phyloP scores from a whole-genome alignment of 1,140 invertebrate species.

The Drosophila jambulina region DNA sequence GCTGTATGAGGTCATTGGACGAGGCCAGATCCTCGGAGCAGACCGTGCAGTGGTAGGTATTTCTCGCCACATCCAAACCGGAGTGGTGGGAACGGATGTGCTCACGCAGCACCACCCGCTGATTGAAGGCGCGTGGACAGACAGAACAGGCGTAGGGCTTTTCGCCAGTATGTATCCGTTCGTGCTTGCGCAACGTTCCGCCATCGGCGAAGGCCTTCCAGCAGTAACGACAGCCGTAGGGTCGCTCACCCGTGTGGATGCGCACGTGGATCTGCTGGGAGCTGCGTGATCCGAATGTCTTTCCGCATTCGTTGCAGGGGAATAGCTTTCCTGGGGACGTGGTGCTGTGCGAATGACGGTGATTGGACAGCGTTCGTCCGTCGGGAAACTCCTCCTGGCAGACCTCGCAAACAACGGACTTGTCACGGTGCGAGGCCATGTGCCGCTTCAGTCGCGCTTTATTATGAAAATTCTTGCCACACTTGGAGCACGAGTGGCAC shows the following conservation, averaged over 20 bases:
- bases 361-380: constrained; percentile 89
- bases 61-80: constrained; percentile 88
- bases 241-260: constrained; percentile 92
- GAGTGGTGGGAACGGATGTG: constrained; percentile 94
- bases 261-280: constrained; percentile 96
- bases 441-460: constrained; percentile 88
- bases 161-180: constrained; percentile 98
- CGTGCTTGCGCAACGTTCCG: constrained; percentile 98
- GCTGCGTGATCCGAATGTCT: constrained; percentile 94
- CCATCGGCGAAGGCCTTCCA: constrained; percentile 99
- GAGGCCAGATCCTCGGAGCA: constrained; percentile 89
- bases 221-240: constrained; percentile 98
- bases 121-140: constrained; percentile 94
- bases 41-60: constrained; percentile 90
- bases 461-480: constrained; percentile 90
- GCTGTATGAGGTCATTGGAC: constrained; percentile 91
- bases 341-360: constrained; percentile 89
- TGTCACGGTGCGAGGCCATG: constrained; percentile 90
- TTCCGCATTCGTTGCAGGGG: constrained; percentile 93
- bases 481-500: constrained; percentile 88
- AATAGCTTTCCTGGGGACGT: constrained; percentile 89
- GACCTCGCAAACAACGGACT: constrained; percentile 89
- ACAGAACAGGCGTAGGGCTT: constrained; percentile 98
- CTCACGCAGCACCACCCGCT: constrained; percentile 92
- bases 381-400: constrained; percentile 91